Evolutionary conservation across 2,113 vertebrate species (phyloP).

Genomic region (Chloroceryle aenea): DNA sequence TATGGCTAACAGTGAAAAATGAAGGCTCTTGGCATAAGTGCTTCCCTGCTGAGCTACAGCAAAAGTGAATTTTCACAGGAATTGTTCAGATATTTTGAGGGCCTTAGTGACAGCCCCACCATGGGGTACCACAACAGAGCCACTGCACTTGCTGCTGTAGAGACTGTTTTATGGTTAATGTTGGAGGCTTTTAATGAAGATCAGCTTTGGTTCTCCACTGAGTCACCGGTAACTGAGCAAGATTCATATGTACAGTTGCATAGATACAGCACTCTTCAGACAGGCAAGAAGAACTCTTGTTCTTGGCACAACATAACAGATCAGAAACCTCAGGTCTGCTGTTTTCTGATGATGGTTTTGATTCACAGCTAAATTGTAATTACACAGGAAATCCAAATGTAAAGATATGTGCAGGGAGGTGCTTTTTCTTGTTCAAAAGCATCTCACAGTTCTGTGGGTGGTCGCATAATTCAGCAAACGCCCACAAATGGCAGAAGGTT

Average conservation of each 20-base stretch:
- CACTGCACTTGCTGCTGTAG: fast-evolving
- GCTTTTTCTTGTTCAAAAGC: slow-evolving; percentile 45
- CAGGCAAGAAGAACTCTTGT: background rate
- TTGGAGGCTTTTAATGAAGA: background rate
- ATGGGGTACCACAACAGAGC: background rate
- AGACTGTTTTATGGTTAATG: background rate
- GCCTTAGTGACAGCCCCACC: background rate
- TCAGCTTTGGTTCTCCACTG: background rate
- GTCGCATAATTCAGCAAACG: background rate
- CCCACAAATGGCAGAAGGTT: background rate
- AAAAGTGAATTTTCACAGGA: background rate
- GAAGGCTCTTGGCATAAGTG: background rate
- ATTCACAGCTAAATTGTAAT: slow-evolving; percentile 29
- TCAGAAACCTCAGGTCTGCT: background rate
- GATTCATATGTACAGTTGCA: background rate
- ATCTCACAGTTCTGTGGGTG: slow-evolving; percentile 7
- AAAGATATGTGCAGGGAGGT: slow-evolving; percentile 21
- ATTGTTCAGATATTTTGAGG: background rate
- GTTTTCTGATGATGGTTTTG: slow-evolving; percentile 52
- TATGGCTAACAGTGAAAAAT: background rate
- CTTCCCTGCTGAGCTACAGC: background rate
- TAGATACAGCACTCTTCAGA: background rate
- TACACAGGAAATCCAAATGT: slow-evolving; percentile 43
- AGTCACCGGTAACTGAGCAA: background rate
- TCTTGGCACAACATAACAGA: slow-evolving; percentile 22